Evolutionary conservation across 1,140 invertebrate genomes (phyloP).

Genomic region (Drosophila guanche): DNA sequence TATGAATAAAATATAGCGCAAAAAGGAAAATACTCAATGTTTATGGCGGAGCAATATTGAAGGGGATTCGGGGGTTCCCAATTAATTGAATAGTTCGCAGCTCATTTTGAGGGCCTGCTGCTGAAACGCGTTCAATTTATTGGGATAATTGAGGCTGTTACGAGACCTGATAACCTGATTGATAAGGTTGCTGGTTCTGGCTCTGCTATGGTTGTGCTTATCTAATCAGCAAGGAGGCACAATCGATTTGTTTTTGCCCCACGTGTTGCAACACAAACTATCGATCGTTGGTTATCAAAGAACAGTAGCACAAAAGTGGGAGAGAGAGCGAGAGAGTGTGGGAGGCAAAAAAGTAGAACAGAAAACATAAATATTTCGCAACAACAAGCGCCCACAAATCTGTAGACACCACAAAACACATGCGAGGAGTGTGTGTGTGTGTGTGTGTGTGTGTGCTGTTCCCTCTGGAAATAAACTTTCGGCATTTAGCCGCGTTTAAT

Average conservation of each 20-base stretch:
- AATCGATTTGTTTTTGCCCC: conserved; percentile 20
- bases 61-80: conserved; percentile 12
- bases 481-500: conserved; percentile 59
- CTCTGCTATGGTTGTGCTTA: conserved; percentile 12
- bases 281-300: conserved; percentile 59
- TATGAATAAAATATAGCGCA: conserved; percentile 72
- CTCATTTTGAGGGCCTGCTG: conserved; percentile 3
- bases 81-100: conserved; percentile 37
- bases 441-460: conserved; percentile 15
- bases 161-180: conserved; percentile 32
- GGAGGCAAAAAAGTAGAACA: conserved; percentile 38
- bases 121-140: conserved; percentile 27
- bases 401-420: conserved; percentile 41
- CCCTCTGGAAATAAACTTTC: conserved; percentile 72
- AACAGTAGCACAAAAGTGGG: conserved; percentile 14
- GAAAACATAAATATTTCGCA: conserved; percentile 56
- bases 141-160: conserved; percentile 29
- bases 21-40: conserved; percentile 45
- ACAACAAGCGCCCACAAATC: conserved; percentile 57
- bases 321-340: background rate
- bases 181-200: conserved; percentile 32
- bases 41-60: conserved; percentile 15
- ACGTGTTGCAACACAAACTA: conserved; percentile 57
- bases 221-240: conserved; percentile 31
- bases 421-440: background rate